A percentile compares a stretch with the other conserved stretches of the same genome.
These are phyloP conservation scores for Parotia lawesii DNA, from an alignment of 2,113 vertebrate genomes.

Conservation along the genomic window DNA sequence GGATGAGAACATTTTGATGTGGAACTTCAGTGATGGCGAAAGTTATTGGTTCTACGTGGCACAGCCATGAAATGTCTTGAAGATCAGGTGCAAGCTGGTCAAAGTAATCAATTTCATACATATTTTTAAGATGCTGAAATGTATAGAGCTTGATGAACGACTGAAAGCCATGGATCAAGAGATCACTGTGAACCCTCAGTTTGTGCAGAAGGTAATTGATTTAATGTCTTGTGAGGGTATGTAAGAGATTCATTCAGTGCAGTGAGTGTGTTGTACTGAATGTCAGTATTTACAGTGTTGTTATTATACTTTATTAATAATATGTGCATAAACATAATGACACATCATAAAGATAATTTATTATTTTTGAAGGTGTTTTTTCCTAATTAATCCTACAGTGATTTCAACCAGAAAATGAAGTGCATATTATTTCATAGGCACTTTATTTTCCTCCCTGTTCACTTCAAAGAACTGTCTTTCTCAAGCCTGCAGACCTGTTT, in stretches of 20 bases:
- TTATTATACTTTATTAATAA: not conserved
- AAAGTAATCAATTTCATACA: not conserved
- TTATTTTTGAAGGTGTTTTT: not conserved
- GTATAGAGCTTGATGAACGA: conserved; percentile 98
- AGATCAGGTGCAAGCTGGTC: not conserved
- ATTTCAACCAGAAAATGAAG: not conserved
- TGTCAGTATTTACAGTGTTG: not conserved
- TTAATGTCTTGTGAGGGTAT: not conserved
- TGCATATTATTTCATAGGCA: not conserved
- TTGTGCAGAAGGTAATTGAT: conserved; percentile 93
- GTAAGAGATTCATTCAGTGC: not conserved
- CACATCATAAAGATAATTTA: not conserved
- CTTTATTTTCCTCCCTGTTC: not conserved
- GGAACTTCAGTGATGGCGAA: not conserved
- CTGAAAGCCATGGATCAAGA: conserved; percentile 99
- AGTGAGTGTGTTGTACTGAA: not conserved
- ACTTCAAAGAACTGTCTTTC: not conserved
- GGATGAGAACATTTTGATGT: not conserved
- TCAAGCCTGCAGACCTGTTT: not conserved
- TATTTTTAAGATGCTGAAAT: conserved; percentile 91
- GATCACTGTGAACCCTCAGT: conserved; percentile 99
- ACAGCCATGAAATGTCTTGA: not conserved
- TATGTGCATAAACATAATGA: not conserved
- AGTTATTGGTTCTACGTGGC: accelerated
- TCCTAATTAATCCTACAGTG: not conserved